Evolutionary conservation across 2,888 invertebrate species (phyloP).

Genomic region (Steromphala cineraria): DNA sequence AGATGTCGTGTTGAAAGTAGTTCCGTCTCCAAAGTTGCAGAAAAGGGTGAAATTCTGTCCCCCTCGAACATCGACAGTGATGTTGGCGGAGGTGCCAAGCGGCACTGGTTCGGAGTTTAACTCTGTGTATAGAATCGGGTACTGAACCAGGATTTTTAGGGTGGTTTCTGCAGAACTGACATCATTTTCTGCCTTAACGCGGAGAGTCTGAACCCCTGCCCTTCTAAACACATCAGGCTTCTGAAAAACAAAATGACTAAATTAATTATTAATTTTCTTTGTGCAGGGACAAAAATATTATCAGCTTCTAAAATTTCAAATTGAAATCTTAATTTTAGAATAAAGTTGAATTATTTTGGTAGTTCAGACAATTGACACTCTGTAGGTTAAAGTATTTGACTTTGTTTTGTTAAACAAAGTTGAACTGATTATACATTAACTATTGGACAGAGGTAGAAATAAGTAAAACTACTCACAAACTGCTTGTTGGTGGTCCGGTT

Average conservation of each 20-base stretch:
- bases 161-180: constrained; percentile 45
- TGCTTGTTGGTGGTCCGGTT: constrained; percentile 20
- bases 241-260: constrained; percentile 52
- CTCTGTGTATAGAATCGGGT: constrained; percentile 45
- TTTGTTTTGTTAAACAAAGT: no score
- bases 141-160: constrained; percentile 47
- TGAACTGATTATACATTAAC: no score
- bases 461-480: not conserved
- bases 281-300: no score
- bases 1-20: constrained; percentile 22
- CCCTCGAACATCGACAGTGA: constrained; percentile 46
- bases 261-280: no score
- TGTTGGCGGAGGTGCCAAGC: constrained; percentile 42
- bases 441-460: no score
- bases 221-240: constrained; percentile 39
- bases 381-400: no score
- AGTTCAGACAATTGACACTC: no score
- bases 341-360: no score
- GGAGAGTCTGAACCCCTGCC: constrained; percentile 46
- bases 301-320: no score
- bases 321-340: no score
- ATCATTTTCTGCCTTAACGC: constrained; percentile 55
- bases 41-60: constrained; percentile 45
- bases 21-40: constrained; percentile 59
- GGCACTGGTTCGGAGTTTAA: constrained; percentile 41